Evolutionary conservation across 2,888 invertebrate species (phyloP), one percentile per base, ranked within the genome.

Genomic region (Plagodis dolabraria): DNA sequence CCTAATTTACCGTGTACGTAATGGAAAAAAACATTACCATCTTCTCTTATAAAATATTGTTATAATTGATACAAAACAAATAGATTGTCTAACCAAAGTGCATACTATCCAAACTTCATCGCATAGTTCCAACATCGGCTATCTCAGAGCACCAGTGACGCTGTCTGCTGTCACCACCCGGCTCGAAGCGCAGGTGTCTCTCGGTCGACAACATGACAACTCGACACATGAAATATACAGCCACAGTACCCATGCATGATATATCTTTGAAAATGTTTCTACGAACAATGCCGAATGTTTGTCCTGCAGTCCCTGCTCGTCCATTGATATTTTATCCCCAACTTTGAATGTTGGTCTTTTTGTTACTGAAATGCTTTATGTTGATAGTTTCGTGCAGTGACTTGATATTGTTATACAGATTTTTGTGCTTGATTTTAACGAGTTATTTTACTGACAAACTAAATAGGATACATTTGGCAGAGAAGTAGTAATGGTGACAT

Each of bases 221-320:
- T 76, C 72, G 72, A 68, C 77, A 81, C 79, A 81, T 85, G 82
- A 85, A 83, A 85, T 83, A 85, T 86, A 82, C 74, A 82, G 81
- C 76, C 80, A 76, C 74, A 74, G 81, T 76, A 74, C 73, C 74
- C 77, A 69, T 80, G 79, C 80, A 84, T 85, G 83, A 87, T 85
- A 85, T 85, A 85, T 85, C 75, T 80, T 76, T 45, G 70, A 76
- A 76, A 79, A 77, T 80, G 73, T 74, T 75, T 71, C 64, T 70
- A 68, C 76, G 71, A 79, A 79, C 79, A 78, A 76, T 77, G 71
- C 70, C 52, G 59, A 66, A 64, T 63, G 70, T 71, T 72, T 69
- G 52, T 46, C 70, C 53, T 57, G 66, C 65, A 63, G 69, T 71
- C 72, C 40, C 40, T 69, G 55, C 40, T 10, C 68, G 55, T 46